Percentiles rank a stretch among this genome's conserved stretches.
Evolutionary conservation across 2,797 vertebrate species (phyloP).

Genomic region (Sarcoramphus papa): DNA sequence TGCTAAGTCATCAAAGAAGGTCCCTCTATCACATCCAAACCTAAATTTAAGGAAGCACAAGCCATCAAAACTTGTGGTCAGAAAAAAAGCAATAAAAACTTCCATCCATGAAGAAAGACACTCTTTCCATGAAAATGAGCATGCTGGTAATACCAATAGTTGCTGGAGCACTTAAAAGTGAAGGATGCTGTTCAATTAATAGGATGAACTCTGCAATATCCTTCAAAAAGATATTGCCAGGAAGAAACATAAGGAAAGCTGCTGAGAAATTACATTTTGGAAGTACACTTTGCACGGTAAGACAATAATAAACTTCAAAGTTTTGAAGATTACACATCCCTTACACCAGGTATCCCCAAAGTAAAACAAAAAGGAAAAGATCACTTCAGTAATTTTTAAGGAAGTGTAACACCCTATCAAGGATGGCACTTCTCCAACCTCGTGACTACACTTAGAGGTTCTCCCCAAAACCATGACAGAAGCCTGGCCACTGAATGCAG

Average conservation of each 20-base stretch:
- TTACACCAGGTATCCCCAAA: background rate
- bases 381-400: background rate
- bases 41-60: background rate
- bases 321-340: background rate
- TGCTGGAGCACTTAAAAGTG: background rate
- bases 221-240: background rate
- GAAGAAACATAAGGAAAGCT: background rate
- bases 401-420: background rate
- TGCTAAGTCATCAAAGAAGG: background rate
- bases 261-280: background rate
- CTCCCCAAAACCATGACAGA: background rate
- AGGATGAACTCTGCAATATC: background rate
- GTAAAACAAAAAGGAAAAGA: background rate
- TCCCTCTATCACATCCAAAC: background rate
- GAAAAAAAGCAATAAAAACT: background rate
- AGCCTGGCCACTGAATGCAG: background rate
- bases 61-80: background rate
- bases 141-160: background rate
- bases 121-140: background rate
- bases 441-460: background rate
- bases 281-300: background rate
- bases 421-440: background rate
- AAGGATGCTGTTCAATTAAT: background rate
- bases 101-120: background rate
- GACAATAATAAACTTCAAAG: background rate